phyloP scores from a whole-genome alignment of 2,888 invertebrate genomes.

The Troglohyphantes excavatus region DNA sequence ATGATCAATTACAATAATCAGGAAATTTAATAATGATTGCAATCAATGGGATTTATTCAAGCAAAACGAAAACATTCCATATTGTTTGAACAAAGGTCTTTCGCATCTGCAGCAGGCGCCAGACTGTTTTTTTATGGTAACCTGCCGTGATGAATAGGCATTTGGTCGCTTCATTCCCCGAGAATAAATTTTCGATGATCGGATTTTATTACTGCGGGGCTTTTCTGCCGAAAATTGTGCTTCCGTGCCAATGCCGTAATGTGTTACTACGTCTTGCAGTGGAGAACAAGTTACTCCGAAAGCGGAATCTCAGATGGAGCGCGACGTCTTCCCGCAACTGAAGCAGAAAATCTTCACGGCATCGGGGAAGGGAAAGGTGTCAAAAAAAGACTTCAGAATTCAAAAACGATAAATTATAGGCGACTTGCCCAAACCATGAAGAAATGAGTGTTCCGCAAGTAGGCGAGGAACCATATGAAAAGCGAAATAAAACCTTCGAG shows the following conservation, averaged over 20 bases:
- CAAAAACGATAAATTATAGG: background rate
- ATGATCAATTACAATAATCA: too few relatives aligned
- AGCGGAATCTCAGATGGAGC: background rate
- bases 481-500: too few relatives aligned
- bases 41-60: too few relatives aligned
- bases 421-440: too few relatives aligned
- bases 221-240: background rate
- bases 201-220: constrained; percentile 3
- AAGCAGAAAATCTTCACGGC: constrained; percentile 33
- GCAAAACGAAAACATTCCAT: too few relatives aligned
- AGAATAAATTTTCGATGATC: background rate
- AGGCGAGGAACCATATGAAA: background rate
- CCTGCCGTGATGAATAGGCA: background rate
- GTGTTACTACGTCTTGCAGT: constrained; percentile 10
- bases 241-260: background rate
- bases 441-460: background rate
- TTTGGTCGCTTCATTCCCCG: background rate
- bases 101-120: background rate
- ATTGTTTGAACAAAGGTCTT: too few relatives aligned
- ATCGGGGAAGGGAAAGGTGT: background rate
- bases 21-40: too few relatives aligned
- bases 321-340: constrained; percentile 29
- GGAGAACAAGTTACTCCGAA: background rate
- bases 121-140: background rate
- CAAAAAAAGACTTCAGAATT: constrained; percentile 11